phyloP scores from a whole-genome alignment of 2,113 vertebrate genomes.

The Taxidea taxus region DNA sequence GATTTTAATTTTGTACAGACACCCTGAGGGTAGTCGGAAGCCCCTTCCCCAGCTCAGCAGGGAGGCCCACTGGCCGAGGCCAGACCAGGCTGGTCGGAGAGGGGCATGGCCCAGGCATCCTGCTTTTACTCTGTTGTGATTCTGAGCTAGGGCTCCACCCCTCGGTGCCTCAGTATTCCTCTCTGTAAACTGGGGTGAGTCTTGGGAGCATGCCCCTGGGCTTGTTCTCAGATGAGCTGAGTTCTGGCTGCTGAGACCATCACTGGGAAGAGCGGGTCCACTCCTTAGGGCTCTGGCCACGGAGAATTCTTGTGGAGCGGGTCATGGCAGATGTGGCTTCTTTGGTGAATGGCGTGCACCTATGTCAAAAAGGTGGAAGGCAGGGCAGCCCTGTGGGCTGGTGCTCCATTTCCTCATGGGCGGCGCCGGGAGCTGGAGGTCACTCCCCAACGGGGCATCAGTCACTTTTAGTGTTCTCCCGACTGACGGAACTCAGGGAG shows the following conservation, averaged over 20 bases:
- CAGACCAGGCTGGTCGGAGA: not conserved
- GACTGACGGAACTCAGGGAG: not conserved
- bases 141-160: accelerated
- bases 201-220: not conserved
- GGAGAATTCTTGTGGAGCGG: not conserved
- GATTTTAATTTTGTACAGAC: not conserved
- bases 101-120: not conserved
- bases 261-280: not conserved
- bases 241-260: not conserved
- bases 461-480: not conserved
- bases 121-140: not conserved
- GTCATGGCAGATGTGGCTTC: not conserved
- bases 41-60: not conserved
- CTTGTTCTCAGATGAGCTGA: accelerated
- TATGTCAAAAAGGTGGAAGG: accelerated
- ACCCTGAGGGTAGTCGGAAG: accelerated
- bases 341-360: no score
- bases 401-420: accelerated
- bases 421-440: accelerated
- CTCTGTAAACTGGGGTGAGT: not conserved
- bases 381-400: no score
- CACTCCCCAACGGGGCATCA: accelerated
- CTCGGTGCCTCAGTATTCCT: not conserved
- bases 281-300: accelerated
- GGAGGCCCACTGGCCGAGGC: accelerated